A percentile compares a stretch with the other conserved stretches of the same genome.
These are phyloP conservation scores for Parotocinclus haroldoi DNA, from an alignment of 2,797 vertebrate species.

Conservation along the genomic window DNA sequence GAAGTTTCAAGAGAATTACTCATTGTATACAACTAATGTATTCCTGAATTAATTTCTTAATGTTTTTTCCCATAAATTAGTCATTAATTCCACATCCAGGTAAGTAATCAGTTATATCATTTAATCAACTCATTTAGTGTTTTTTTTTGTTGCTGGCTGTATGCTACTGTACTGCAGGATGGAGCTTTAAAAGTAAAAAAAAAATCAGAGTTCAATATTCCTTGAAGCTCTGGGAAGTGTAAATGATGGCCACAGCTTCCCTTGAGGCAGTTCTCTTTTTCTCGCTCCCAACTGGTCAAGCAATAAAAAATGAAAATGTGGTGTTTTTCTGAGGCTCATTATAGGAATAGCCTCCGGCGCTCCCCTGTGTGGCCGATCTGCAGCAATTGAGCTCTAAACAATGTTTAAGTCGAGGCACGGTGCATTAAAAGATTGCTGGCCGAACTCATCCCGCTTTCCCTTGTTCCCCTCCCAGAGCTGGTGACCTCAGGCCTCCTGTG, in stretches of 20 bases:
- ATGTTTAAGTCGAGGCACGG: slow-evolving; percentile 65
- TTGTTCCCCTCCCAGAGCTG: slow-evolving; percentile 42
- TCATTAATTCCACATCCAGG: no score
- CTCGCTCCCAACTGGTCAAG: slow-evolving; percentile 42
- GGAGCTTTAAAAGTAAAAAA: neutral
- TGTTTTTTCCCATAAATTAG: no score
- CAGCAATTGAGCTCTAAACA: slow-evolving; percentile 76
- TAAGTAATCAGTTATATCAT: no score
- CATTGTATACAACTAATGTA: no score
- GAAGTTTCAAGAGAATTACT: no score
- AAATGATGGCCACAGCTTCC: slow-evolving; percentile 33
- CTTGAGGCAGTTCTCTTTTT: slow-evolving; percentile 36
- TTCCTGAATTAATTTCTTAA: no score
- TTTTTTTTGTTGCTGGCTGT: neutral
- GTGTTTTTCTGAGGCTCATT: slow-evolving; percentile 62
- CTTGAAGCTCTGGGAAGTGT: slow-evolving; percentile 23
- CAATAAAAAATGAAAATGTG: slow-evolving; percentile 50
- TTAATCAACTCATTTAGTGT: no score
- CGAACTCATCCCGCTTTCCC: slow-evolving; percentile 10
- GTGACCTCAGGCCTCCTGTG: slow-evolving; percentile 60
- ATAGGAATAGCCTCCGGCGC: slow-evolving; percentile 61
- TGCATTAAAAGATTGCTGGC: slow-evolving; percentile 61
- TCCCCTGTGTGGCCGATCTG: slow-evolving; percentile 66
- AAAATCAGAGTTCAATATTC: slow-evolving; percentile 3
- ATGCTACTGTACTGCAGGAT: neutral